Percentiles rank a stretch among this genome's conserved stretches.
phyloP scores from a whole-genome alignment of 1,140 invertebrate species.

The Brachionus koreanus region DNA sequence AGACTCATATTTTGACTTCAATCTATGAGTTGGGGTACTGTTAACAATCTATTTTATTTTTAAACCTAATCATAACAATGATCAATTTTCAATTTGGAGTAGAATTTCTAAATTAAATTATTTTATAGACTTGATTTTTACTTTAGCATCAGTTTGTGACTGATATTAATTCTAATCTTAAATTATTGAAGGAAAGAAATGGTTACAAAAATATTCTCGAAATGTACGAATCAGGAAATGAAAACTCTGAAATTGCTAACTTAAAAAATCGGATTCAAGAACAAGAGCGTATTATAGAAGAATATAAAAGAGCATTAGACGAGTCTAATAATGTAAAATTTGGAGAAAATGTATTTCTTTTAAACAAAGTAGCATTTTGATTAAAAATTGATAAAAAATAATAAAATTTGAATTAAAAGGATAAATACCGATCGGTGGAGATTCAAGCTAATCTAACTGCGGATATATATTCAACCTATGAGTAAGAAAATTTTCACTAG shows the following conservation, averaged over 20 bases:
- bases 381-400: neutral
- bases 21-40: too few species aligned
- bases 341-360: neutral
- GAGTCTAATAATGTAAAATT: conserved; percentile 8
- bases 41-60: too few species aligned
- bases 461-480: conserved; percentile 22
- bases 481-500: neutral
- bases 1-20: too few species aligned
- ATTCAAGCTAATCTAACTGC: conserved; percentile 24
- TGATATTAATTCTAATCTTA: too few species aligned
- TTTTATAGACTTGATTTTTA: too few species aligned
- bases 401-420: neutral
- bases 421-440: neutral
- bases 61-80: too few species aligned
- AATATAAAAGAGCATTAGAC: conserved; percentile 32
- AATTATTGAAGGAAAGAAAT: conserved; percentile 9
- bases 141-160: too few species aligned
- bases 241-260: neutral
- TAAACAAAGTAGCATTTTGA: neutral
- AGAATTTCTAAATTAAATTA: too few species aligned
- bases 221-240: conserved; percentile 20
- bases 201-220: conserved; percentile 38
- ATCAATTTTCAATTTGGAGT: too few species aligned
- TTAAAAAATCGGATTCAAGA: neutral
- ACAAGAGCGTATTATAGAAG: conserved; percentile 19